A percentile compares a stretch with the other conserved stretches of the same genome.
Conservation (phyloP, 2,113 vertebrate genomes). For the Halcyon senegalensis region DNA sequence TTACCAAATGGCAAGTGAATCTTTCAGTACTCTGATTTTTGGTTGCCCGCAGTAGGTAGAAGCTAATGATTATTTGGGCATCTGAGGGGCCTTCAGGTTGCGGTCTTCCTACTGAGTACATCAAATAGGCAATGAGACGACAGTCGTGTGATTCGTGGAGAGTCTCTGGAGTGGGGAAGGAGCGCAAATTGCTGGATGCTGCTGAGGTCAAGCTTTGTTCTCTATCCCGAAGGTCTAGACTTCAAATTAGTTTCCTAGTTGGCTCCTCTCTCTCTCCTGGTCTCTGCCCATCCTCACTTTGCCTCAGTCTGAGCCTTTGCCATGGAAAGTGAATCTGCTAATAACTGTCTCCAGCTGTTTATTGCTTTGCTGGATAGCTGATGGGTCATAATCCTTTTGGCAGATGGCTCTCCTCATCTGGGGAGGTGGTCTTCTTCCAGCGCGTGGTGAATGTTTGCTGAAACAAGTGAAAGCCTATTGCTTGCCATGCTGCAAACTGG, state of each 20-base stretch:
- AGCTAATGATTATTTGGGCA: neutral
- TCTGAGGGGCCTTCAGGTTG: neutral
- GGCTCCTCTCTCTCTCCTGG: neutral
- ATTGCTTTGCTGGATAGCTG: neutral
- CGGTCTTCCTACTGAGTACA: neutral
- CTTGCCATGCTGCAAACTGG: neutral
- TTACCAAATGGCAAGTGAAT: slow-evolving; percentile 26
- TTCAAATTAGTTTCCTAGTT: neutral
- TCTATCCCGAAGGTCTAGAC: neutral
- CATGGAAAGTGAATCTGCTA: neutral
- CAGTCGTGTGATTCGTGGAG: neutral
- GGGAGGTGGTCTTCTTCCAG: neutral
- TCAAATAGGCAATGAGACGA: neutral
- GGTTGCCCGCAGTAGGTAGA: neutral
- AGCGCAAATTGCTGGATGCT: neutral
- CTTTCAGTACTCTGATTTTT: neutral
- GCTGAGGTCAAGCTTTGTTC: neutral
- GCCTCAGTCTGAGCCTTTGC: neutral
- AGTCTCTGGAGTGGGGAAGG: neutral
- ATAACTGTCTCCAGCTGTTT: neutral
- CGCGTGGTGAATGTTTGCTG: neutral
- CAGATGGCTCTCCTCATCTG: neutral
- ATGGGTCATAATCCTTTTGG: neutral
- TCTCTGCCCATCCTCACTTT: neutral
- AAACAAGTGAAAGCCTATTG: neutral